Evolutionary conservation across 2,113 vertebrate species (phyloP), one percentile per base, ranked within the genome.

Genomic region (Hippocampus guttulatus): DNA sequence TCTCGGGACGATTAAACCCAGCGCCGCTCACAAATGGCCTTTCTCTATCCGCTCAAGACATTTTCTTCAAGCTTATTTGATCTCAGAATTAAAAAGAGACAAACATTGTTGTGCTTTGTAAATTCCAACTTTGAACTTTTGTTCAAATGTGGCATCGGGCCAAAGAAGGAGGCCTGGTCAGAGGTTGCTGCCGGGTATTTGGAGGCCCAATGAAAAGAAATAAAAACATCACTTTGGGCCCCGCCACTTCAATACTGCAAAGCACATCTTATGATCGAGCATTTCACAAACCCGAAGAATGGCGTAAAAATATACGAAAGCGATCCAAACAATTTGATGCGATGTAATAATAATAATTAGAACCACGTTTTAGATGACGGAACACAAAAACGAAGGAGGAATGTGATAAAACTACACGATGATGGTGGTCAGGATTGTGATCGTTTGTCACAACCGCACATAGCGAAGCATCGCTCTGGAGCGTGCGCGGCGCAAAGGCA

Each of bases 401-500:
- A 30, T 61, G 27, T 33, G 16, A 12, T 33, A 18, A 18, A 27
- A 64, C 21, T 23, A 63, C 33, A 5, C 40, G 21, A 64, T 6
- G 7, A 21, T n/a, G 21, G 1, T 30, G 1, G 14, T 14, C 14
- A 6, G 16, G 33, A 40, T 33, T 21, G 12, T 54, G 61, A 65
- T 3, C 33, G 41, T 71, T 67, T 79, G 38, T 67, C 49, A 30
- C 45, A 8, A 60, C 45, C 15, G 40, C 25, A 65, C 41, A 45
- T 40, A 16, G 21, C 8, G 27, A 33, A 57, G 54, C 74, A 11
- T 10, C 64, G 1, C 54, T 67, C n/a, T 52, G 66, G 54, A 72
- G 79, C 64, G 54, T 63, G 43, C 68, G 69, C 69, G 70, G 69
- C 12, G 43, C 80, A 87, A 87, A 86, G 83, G 83, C 84, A 85